Conservation (phyloP, 1,140 invertebrate species). For the Temnothorax curvispinosus region DNA sequence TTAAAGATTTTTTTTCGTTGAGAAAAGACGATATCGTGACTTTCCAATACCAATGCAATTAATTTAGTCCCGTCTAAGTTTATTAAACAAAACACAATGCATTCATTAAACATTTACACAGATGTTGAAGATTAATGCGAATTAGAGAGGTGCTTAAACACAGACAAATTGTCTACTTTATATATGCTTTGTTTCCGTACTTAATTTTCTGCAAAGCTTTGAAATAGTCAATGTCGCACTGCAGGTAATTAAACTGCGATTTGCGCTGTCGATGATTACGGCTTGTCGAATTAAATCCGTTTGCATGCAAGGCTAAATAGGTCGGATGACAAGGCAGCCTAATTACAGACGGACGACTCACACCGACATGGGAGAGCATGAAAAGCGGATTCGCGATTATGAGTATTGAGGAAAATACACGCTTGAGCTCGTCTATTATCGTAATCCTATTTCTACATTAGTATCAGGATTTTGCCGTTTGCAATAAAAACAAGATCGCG, state of each 20-base stretch:
- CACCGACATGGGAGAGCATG: not conserved
- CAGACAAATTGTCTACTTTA: not conserved
- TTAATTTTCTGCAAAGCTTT: slow-evolving; percentile 13
- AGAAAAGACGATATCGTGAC: not conserved
- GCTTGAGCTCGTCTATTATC: not conserved
- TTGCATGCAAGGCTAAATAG: slow-evolving; percentile 43
- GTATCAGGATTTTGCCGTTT: not conserved
- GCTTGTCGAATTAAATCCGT: slow-evolving; percentile 58
- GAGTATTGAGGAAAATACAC: slow-evolving; percentile 33
- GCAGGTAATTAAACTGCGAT: slow-evolving; percentile 49
- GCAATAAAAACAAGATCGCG: not conserved
- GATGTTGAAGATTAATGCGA: not conserved
- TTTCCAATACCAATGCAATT: not conserved
- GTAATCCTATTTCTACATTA: slow-evolving; percentile 1
- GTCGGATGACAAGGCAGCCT: slow-evolving; percentile 34
- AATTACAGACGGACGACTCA: slow-evolving; percentile 40
- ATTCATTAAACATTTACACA: slow-evolving; percentile 37
- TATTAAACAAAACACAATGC: not conserved
- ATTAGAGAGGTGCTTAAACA: not conserved
- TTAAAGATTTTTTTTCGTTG: not conserved
- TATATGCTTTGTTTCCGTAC: not conserved
- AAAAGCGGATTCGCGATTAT: slow-evolving; percentile 36
- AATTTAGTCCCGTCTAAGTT: not conserved
- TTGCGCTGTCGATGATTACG: slow-evolving; percentile 49
- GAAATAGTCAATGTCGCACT: slow-evolving; percentile 39